Conservation (phyloP, 1,140 invertebrate species). For the Papilio dardanus region DNA sequence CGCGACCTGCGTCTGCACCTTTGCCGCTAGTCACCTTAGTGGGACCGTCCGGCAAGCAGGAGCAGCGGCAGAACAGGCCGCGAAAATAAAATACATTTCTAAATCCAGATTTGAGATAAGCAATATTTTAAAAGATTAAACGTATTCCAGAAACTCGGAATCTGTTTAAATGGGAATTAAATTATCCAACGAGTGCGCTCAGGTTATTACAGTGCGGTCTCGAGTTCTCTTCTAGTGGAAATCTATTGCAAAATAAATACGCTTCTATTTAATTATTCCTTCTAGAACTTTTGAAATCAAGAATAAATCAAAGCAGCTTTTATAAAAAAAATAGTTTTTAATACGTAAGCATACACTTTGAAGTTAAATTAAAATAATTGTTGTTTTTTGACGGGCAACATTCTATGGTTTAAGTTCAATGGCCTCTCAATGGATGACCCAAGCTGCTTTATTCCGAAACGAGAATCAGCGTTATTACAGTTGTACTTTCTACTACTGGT, state of each 20-base stretch:
- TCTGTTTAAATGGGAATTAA: background rate
- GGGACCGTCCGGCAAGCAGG: no score
- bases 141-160: background rate
- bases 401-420: background rate
- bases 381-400: background rate
- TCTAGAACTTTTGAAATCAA: background rate
- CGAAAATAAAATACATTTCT: no score
- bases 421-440: background rate
- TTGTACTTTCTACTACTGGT: no score
- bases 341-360: background rate
- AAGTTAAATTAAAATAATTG: background rate
- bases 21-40: no score
- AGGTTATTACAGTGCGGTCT: background rate
- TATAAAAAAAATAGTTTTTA: background rate
- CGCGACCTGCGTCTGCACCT: no score
- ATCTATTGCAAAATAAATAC: background rate
- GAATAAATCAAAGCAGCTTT: background rate
- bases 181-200: background rate
- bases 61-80: no score
- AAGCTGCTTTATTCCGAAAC: no score
- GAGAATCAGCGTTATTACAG: no score
- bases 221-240: background rate
- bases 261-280: background rate
- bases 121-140: slow-evolving; percentile 1
- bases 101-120: background rate